phyloP scores from a whole-genome alignment of 2,888 invertebrate genomes.

The Sinopyrophorus schimmeli region DNA sequence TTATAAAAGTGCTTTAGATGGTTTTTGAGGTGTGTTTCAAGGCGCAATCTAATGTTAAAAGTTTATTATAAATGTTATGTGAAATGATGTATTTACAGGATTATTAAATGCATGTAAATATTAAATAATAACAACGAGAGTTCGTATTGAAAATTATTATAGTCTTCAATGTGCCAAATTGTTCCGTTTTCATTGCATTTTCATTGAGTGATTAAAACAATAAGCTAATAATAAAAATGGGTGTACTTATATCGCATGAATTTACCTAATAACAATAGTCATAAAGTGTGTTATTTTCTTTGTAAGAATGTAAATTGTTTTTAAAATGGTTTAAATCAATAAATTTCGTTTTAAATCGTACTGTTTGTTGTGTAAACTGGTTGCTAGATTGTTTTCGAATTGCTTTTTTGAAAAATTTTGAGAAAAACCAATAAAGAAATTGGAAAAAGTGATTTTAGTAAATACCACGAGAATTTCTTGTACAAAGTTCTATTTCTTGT shows the following conservation, averaged over 20 bases:
- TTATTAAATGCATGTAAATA: slow-evolving; percentile 20
- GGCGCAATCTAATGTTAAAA: slow-evolving; percentile 20
- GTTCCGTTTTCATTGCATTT: neutral
- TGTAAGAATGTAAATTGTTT: too few species aligned
- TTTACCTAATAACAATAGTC: too few species aligned
- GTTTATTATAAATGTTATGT: slow-evolving; percentile 27
- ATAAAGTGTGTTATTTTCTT: too few species aligned
- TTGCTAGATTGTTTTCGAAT: too few species aligned
- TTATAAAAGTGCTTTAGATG: slow-evolving; percentile 22
- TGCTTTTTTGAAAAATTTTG: too few species aligned
- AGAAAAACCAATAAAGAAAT: too few species aligned
- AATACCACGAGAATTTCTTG: too few species aligned
- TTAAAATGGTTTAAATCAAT: too few species aligned
- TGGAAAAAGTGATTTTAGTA: too few species aligned
- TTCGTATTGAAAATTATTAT: slow-evolving; percentile 2
- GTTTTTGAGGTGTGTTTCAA: slow-evolving; percentile 12
- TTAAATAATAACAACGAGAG: slow-evolving; percentile 20
- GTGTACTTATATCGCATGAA: slow-evolving; percentile 1
- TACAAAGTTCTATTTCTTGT: too few species aligned
- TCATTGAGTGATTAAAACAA: neutral
- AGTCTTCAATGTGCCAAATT: slow-evolving; percentile 23
- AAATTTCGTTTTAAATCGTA: too few species aligned
- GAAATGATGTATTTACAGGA: slow-evolving; percentile 10
- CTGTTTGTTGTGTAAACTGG: too few species aligned
- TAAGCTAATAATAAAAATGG: neutral